Evolutionary conservation across 2,113 vertebrate genomes (phyloP), one percentile per base, ranked within the genome.

Genomic region (Acanthochromis polyacanthus): DNA sequence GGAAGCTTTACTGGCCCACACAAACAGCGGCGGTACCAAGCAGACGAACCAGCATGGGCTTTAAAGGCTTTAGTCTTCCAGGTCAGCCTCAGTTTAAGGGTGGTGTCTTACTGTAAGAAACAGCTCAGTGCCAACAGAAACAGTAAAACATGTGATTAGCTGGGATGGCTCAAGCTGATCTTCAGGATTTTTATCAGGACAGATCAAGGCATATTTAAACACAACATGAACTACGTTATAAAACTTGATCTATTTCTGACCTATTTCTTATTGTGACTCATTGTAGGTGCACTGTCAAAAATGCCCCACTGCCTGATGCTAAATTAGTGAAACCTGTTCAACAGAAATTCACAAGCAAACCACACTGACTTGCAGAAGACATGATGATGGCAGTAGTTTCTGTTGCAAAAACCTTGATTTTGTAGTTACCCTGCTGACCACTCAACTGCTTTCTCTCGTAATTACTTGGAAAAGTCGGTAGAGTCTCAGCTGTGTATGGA

Each of bases 1-100:
- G 88, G 89, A 65, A 77, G 71, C 81, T 85, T 84, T 65, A 58
- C 80, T 58, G 71, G 92, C 81, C 77, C 90, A 89, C 90, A 92
- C 85, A 91, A 83, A 88, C 80, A 71, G 82, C 58, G 59, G 55
- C 46, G 57, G 32, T 67, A 78, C 68, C 40, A 8, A 46, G 68
- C 72, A 61, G 53, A 56, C 51, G 38, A 79, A 78, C 81, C 65
- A 73, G 62, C 74, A 40, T 12, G 0, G 20, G 60, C 55, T 82
- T 78, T 61, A 52, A 76, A 57, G 70, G 64, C 32, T 81, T 77
- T 43, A 59, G 55, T 66, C 51, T 78, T 32, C 7, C 32, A 74
- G 77, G 52, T 78, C 74, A 60, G 20, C 58, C 56, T 56, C 57
- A 70, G 75, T 75, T 59, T 82, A 55, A 87, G 76, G 79, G 66